Percentiles rank a stretch among this genome's conserved stretches.
phyloP scores from a whole-genome alignment of 2,797 vertebrate species.

The Gephyroberyx darwinii region DNA sequence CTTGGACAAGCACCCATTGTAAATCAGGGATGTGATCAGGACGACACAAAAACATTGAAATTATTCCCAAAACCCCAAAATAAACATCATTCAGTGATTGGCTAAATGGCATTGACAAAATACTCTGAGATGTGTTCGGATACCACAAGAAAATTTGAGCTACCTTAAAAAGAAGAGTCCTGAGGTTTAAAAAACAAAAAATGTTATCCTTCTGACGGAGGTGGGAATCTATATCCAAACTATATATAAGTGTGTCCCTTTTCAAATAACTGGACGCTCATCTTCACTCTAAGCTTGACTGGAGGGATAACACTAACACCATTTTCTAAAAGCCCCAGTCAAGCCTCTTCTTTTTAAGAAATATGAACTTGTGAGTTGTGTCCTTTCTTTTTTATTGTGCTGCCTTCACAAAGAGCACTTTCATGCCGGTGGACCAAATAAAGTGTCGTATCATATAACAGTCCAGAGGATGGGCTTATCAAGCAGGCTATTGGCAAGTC shows the following conservation, averaged over 20 bases:
- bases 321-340: not conserved
- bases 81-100: conserved; percentile 14
- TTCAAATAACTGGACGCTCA: not conserved
- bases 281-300: not conserved
- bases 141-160: conserved; percentile 3
- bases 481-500: not conserved
- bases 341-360: too few species aligned
- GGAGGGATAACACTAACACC: not conserved
- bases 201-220: not conserved
- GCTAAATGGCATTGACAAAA: conserved; percentile 22
- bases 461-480: not conserved
- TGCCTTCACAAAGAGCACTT: conserved; percentile 8
- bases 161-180: conserved; percentile 2
- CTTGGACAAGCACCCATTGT: not conserved
- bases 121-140: not conserved
- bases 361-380: too few species aligned
- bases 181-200: not conserved
- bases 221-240: not conserved
- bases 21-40: conserved; percentile 21
- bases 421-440: not conserved
- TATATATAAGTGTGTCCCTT: not conserved
- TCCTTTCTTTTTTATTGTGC: conserved; percentile 1
- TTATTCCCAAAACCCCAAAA: conserved; percentile 1
- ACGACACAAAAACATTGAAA: not conserved
- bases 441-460: too few species aligned